These are phyloP conservation scores for Malthinus flaveolus DNA, from an alignment of 2,888 invertebrate species.

Conservation along the genomic window DNA sequence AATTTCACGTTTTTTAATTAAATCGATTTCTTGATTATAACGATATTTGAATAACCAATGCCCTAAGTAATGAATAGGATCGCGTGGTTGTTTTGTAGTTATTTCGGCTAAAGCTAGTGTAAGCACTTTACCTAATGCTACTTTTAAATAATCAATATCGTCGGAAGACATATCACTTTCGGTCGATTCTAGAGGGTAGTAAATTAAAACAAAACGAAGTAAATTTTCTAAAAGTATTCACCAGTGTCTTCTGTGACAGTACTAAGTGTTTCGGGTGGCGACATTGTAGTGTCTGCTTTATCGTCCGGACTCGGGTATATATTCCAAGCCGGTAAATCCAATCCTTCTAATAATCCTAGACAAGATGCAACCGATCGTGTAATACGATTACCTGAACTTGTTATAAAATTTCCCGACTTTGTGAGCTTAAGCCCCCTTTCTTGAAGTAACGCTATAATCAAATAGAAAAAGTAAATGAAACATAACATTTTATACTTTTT, in stretches of 20 bases:
- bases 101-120: conserved; percentile 55
- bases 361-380: conserved; percentile 45
- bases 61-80: conserved; percentile 57
- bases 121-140: conserved; percentile 49
- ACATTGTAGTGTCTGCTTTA: too few species aligned
- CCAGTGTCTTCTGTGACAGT: background rate
- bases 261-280: too few species aligned
- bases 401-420: conserved; percentile 43
- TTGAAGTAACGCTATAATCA: conserved; percentile 35
- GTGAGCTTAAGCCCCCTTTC: conserved; percentile 44
- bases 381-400: conserved; percentile 42
- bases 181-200: background rate
- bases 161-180: conserved; percentile 38
- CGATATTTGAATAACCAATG: conserved; percentile 58
- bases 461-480: too few species aligned
- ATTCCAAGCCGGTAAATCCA: conserved; percentile 32
- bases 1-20: conserved; percentile 44
- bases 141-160: conserved; percentile 51
- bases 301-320: too few species aligned
- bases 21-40: conserved; percentile 52
- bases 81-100: conserved; percentile 53
- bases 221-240: background rate
- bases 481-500: background rate
- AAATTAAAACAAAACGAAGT: background rate
- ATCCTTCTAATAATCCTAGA: conserved; percentile 43